Conservation (phyloP, 2,113 vertebrate species). For the western clawed frog (Xenopus tropicalis) region UCB_Xtro_10.0 CM004452.2:40194001-40194500, state of each 20-base stretch:
- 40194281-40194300: conserved; percentile 36
- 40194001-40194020: no score
- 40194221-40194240: conserved; percentile 39
- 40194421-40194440: conserved; percentile 10
- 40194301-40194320: conserved; percentile 30
- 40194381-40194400: conserved; percentile 34
- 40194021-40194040: neutral
- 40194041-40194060: neutral
- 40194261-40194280: conserved; percentile 40
- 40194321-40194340: conserved; percentile 11
- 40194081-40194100: conserved; percentile 21
- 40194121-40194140: conserved; percentile 26
- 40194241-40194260: conserved; percentile 39
- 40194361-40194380: conserved; percentile 29
- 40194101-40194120: conserved; percentile 19
- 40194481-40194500: neutral
- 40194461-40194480: neutral
- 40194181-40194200: conserved; percentile 30
- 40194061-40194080: neutral
- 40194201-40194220: conserved; percentile 34
- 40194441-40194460: conserved; percentile 23
- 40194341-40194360: conserved; percentile 18
- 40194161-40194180: conserved; percentile 26
- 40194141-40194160: conserved; percentile 26
- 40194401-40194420: conserved; percentile 14